These are phyloP conservation scores for Hemiscyllium ocellatum DNA, from an alignment of 2,113 vertebrate species.

Conservation along the genomic window DNA sequence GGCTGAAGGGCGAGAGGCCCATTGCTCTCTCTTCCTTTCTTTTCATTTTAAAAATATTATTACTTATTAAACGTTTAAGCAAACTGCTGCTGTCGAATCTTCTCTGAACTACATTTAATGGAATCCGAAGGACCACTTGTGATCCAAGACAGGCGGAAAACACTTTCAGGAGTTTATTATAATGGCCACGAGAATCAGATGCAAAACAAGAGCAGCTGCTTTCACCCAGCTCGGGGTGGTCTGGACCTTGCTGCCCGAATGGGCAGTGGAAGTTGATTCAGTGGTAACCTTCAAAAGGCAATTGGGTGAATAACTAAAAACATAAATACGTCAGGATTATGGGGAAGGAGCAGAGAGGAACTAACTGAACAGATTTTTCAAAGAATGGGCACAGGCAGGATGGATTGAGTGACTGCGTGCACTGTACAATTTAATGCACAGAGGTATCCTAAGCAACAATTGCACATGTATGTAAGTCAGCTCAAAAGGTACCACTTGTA, in stretches of 20 bases:
- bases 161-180: background rate
- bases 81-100: too few species aligned
- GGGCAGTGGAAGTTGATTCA: background rate
- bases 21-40: too few species aligned
- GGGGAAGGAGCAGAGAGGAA: too few species aligned
- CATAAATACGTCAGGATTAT: background rate
- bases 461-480: background rate
- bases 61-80: too few species aligned
- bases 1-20: too few species aligned
- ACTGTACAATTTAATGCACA: background rate
- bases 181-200: background rate
- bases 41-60: too few species aligned
- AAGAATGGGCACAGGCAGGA: background rate
- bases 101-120: too few species aligned
- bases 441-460: background rate
- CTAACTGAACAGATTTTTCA: background rate
- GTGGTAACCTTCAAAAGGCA: background rate
- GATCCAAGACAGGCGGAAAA: background rate
- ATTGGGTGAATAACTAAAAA: background rate
- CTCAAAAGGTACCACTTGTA: background rate
- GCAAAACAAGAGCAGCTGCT: background rate
- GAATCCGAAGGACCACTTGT: too few species aligned
- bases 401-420: background rate
- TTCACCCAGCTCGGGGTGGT: too few species aligned
- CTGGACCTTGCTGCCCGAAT: background rate